These are phyloP conservation scores for Sander lucioperca DNA, from an alignment of 2,113 vertebrate genomes.

Conservation along the genomic window DNA sequence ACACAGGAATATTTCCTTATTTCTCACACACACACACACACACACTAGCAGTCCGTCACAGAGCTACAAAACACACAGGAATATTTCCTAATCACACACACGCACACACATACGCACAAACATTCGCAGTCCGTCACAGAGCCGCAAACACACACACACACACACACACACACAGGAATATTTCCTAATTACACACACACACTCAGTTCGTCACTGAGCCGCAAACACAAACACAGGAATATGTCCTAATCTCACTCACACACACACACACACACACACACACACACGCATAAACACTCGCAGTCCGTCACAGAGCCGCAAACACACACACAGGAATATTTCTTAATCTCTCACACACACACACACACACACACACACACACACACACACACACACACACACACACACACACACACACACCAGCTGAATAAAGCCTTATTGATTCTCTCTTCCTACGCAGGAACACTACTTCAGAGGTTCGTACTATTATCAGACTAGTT, in stretches of 20 bases:
- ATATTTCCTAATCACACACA: too few species aligned
- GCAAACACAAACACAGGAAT: too few species aligned
- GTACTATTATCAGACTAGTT: conserved; percentile 26
- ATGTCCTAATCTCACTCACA: conserved; percentile 14
- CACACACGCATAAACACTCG: conserved; percentile 5
- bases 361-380: not conserved
- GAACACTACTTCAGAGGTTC: conserved; percentile 34
- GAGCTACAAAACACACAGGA: too few species aligned
- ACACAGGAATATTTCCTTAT: conserved; percentile 2
- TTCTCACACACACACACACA: too few species aligned
- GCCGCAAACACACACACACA: too few species aligned
- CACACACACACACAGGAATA: too few species aligned
- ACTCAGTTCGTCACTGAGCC: too few species aligned
- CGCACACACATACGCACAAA: too few species aligned
- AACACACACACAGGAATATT: conserved; percentile 29
- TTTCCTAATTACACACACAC: too few species aligned
- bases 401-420: conserved; percentile 10
- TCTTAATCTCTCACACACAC: not conserved
- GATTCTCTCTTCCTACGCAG: conserved; percentile 53
- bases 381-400: conserved; percentile 11
- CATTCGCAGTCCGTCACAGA: too few species aligned
- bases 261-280: conserved; percentile 8
- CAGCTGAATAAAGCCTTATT: conserved; percentile 48
- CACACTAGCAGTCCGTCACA: too few species aligned
- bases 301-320: conserved; percentile 5